phyloP scores from a whole-genome alignment of 1,140 invertebrate genomes.

The Drosophila quadrilineata region DNA sequence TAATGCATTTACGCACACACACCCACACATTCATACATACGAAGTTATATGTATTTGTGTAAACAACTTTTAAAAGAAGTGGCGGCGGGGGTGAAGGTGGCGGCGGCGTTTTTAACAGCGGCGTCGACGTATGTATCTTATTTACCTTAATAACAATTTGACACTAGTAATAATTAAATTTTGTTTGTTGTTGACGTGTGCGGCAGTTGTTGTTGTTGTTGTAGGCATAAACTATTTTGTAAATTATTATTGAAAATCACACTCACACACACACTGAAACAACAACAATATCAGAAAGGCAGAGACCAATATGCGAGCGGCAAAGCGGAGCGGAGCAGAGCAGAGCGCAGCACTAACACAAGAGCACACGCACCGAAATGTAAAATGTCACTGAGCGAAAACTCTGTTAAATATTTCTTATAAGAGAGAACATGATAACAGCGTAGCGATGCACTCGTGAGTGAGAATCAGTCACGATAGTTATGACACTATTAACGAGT shows the following conservation, averaged over 20 bases:
- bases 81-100: too few species aligned
- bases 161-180: slow-evolving; percentile 34
- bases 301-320: slow-evolving; percentile 23
- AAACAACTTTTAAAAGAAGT: slow-evolving; percentile 40
- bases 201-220: slow-evolving; percentile 6
- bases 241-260: too few species aligned
- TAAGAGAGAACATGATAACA: slow-evolving; percentile 32
- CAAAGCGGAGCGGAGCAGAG: too few species aligned
- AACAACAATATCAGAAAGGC: slow-evolving; percentile 7
- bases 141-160: slow-evolving; percentile 24
- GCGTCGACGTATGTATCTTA: slow-evolving; percentile 6
- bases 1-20: slow-evolving; percentile 8
- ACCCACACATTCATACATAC: neutral
- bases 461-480: neutral
- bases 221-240: slow-evolving; percentile 21
- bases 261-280: too few species aligned
- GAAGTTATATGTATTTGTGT: slow-evolving; percentile 8
- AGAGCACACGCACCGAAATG: slow-evolving; percentile 40
- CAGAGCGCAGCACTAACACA: slow-evolving; percentile 19
- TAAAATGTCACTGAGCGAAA: slow-evolving; percentile 35
- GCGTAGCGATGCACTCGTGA: slow-evolving; percentile 22
- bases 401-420: slow-evolving; percentile 41
- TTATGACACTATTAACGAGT: too few species aligned
- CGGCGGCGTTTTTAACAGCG: slow-evolving; percentile 13
- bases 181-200: slow-evolving; percentile 1